A percentile compares a stretch with the other conserved stretches of the same genome.
These are phyloP conservation scores for Nomada hirtipes DNA, from an alignment of 2,888 invertebrate species.

Conservation along the genomic window DNA sequence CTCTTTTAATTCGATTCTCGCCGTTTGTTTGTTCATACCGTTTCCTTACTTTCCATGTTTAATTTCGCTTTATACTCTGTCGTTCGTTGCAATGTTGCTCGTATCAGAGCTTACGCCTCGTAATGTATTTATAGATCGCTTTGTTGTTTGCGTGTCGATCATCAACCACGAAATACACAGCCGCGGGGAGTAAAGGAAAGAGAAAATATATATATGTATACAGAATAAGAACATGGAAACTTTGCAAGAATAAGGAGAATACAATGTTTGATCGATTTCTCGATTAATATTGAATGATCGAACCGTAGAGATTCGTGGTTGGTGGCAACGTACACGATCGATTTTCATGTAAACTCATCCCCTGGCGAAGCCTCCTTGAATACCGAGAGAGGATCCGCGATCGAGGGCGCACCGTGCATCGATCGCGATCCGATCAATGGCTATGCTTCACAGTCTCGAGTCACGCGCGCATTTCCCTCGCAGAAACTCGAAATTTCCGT, in stretches of 20 bases:
- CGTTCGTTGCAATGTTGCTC: conserved; percentile 81
- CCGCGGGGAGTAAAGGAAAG: background rate
- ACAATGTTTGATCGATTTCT: too few relatives aligned
- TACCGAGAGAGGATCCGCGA: conserved; percentile 48
- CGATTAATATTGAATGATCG: too few relatives aligned
- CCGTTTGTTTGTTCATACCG: conserved; percentile 2
- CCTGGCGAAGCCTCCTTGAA: conserved; percentile 53
- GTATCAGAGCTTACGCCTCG: conserved; percentile 83
- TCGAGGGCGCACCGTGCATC: conserved; percentile 28
- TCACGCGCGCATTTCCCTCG: conserved; percentile 58
- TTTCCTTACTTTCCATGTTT: conserved; percentile 47
- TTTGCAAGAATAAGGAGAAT: background rate
- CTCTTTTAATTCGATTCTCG: background rate
- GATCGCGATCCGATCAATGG: conserved; percentile 57
- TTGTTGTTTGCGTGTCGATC: conserved; percentile 65
- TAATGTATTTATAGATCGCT: conserved; percentile 84
- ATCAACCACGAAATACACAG: conserved; percentile 53
- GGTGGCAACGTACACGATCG: conserved; percentile 53
- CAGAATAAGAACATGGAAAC: background rate
- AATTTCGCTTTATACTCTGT: conserved; percentile 78
- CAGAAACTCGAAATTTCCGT: background rate
- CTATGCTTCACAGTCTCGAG: conserved; percentile 59
- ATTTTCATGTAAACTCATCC: conserved; percentile 57
- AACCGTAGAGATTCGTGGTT: conserved; percentile 46
- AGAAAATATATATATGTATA: too few relatives aligned